These are phyloP conservation scores for Neoitamus cyanurus DNA, from an alignment of 2,888 invertebrate genomes.

Conservation along the genomic window DNA sequence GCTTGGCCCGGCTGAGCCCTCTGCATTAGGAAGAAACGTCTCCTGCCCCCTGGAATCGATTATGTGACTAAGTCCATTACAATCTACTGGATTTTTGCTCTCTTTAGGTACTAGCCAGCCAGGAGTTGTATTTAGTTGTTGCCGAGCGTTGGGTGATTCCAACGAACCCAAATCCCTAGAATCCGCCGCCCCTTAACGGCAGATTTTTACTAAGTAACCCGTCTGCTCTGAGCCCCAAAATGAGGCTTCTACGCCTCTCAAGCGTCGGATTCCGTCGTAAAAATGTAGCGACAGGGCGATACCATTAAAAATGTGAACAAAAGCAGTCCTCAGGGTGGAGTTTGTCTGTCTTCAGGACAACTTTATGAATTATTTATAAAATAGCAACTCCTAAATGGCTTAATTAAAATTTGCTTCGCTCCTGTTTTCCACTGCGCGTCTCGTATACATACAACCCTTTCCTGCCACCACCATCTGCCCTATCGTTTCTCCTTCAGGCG, in stretches of 20 bases:
- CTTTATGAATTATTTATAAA: conserved; percentile 52
- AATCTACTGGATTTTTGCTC: neutral
- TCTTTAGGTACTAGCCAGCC: neutral
- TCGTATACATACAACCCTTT: conserved; percentile 32
- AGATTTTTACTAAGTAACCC: neutral
- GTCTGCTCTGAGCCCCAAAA: neutral
- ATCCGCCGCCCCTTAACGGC: neutral
- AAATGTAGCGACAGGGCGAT: conserved; percentile 16
- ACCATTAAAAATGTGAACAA: conserved; percentile 22
- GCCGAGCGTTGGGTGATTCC: neutral
- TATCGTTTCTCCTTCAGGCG: neutral
- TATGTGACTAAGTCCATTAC: conserved; percentile 7
- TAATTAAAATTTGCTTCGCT: conserved; percentile 51
- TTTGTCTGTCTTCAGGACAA: conserved; percentile 34
- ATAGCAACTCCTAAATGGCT: conserved; percentile 50
- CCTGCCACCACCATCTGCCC: neutral
- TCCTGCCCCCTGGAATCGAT: conserved; percentile 6
- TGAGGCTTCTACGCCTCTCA: neutral
- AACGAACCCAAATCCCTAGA: neutral
- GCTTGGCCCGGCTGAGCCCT: conserved; percentile 3
- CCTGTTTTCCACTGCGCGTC: neutral
- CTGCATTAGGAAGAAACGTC: neutral
- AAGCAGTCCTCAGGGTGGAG: conserved; percentile 32
- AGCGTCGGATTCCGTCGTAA: neutral
- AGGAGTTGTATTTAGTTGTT: neutral